These are phyloP conservation scores for Aphidius ervi DNA, from an alignment of 1,140 invertebrate genomes.

Conservation along the genomic window DNA sequence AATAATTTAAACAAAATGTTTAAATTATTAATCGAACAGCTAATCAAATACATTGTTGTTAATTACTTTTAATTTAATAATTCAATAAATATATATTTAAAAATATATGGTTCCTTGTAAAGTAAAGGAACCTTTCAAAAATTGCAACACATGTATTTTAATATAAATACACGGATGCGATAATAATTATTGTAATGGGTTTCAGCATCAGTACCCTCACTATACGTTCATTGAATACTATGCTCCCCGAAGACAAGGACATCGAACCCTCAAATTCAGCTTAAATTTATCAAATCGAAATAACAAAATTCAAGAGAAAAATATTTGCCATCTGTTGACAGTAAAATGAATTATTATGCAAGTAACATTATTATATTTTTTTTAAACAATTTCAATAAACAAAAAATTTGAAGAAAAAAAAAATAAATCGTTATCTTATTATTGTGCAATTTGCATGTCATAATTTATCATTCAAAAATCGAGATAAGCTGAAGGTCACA, in stretches of 20 bases:
- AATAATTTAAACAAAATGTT: too few relatives aligned
- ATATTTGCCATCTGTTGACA: slow-evolving; percentile 32
- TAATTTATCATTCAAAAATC: too few relatives aligned
- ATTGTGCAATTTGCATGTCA: too few relatives aligned
- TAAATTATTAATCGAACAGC: too few relatives aligned
- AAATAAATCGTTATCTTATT: too few relatives aligned
- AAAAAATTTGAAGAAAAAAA: too few relatives aligned
- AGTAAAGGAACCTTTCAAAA: slow-evolving; percentile 64
- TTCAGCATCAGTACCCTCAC: slow-evolving; percentile 67
- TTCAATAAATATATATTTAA: neutral
- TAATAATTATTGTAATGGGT: slow-evolving; percentile 48
- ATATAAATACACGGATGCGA: slow-evolving; percentile 54
- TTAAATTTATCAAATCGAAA: neutral
- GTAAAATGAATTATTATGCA: neutral
- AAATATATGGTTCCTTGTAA: slow-evolving; percentile 51
- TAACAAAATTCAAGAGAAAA: slow-evolving; percentile 23
- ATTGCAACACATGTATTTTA: slow-evolving; percentile 57
- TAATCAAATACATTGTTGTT: too few relatives aligned
- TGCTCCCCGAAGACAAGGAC: slow-evolving; percentile 68
- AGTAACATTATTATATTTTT: neutral
- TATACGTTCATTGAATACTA: slow-evolving; percentile 65
- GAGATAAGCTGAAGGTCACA: too few relatives aligned
- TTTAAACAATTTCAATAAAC: neutral
- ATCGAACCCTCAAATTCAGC: neutral
- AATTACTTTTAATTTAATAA: too few relatives aligned